These are phyloP conservation scores for Spodoptera exigua DNA, from an alignment of 2,888 invertebrate species.

Conservation along the genomic window DNA sequence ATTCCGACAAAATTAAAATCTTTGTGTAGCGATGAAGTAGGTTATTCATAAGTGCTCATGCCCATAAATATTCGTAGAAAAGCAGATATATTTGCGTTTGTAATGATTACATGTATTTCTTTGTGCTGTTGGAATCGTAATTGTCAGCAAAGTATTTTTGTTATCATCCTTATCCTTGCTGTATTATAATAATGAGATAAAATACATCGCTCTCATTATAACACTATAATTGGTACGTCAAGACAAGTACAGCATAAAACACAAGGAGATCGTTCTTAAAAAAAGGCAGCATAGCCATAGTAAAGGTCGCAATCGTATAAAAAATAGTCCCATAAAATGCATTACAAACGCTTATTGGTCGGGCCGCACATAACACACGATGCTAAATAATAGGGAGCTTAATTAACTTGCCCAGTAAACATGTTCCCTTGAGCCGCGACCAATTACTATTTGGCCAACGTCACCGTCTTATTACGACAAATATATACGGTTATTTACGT, in stretches of 20 bases:
- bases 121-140: too few relatives aligned
- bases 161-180: too few relatives aligned
- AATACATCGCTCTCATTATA: too few relatives aligned
- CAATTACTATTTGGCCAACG: conserved; percentile 72
- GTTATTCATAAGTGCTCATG: too few relatives aligned
- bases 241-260: conserved; percentile 20
- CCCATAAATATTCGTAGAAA: too few relatives aligned
- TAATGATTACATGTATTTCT: too few relatives aligned
- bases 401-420: conserved; percentile 73
- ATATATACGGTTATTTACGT: conserved; percentile 78
- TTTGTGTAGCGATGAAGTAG: too few relatives aligned
- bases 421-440: conserved; percentile 68
- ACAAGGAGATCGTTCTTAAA: conserved; percentile 16
- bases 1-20: conserved; percentile 13
- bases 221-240: conserved; percentile 33
- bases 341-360: conserved; percentile 51
- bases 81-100: too few relatives aligned
- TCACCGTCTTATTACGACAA: conserved; percentile 62
- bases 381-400: conserved; percentile 64
- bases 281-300: conserved; percentile 14
- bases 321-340: conserved; percentile 50
- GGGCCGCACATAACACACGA: conserved; percentile 29
- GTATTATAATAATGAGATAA: too few relatives aligned
- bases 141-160: too few relatives aligned
- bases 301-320: conserved; percentile 31